phyloP scores from a whole-genome alignment of 1,140 invertebrate species.

The Limonius californicus region DNA sequence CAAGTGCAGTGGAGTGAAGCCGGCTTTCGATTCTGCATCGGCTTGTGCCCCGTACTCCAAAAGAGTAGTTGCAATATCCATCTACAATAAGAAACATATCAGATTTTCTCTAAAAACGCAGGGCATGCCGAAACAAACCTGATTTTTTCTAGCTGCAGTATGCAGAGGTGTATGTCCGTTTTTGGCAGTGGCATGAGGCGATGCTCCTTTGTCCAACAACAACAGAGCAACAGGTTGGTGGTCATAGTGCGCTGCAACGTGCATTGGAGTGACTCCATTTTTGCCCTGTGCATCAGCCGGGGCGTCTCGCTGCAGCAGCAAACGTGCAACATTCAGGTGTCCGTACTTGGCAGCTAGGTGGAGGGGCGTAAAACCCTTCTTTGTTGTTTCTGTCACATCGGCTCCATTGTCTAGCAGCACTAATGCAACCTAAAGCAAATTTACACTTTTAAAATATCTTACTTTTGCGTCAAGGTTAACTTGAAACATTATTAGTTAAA shows the following conservation, averaged over 20 bases:
- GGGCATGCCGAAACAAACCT: slow-evolving; percentile 61
- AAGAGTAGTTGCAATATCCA: slow-evolving; percentile 88
- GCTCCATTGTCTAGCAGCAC: slow-evolving; percentile 92
- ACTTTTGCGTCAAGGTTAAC: no score
- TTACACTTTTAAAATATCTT: no score
- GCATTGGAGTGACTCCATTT: slow-evolving; percentile 98
- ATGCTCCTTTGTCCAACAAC: slow-evolving; percentile 90
- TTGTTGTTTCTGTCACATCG: slow-evolving; percentile 83
- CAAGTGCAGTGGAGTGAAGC: slow-evolving; percentile 89
- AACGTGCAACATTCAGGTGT: slow-evolving; percentile 89
- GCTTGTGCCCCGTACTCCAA: slow-evolving; percentile 88
- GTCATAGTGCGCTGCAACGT: slow-evolving; percentile 97
- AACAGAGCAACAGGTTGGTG: slow-evolving; percentile 89
- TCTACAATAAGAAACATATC: slow-evolving; percentile 51
- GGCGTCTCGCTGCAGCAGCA: slow-evolving; percentile 85
- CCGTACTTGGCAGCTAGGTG: slow-evolving; percentile 98
- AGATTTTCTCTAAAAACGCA: neutral
- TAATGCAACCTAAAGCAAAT: slow-evolving; percentile 69
- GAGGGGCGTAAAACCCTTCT: slow-evolving; percentile 96
- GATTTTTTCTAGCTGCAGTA: slow-evolving; percentile 97
- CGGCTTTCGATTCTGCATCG: slow-evolving; percentile 79
- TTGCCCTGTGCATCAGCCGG: slow-evolving; percentile 95
- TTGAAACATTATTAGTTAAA: no score
- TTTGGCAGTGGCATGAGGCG: slow-evolving; percentile 92
- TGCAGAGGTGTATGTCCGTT: slow-evolving; percentile 98